Conservation (phyloP, 2,888 invertebrate species). For the Nomada flava region DNA sequence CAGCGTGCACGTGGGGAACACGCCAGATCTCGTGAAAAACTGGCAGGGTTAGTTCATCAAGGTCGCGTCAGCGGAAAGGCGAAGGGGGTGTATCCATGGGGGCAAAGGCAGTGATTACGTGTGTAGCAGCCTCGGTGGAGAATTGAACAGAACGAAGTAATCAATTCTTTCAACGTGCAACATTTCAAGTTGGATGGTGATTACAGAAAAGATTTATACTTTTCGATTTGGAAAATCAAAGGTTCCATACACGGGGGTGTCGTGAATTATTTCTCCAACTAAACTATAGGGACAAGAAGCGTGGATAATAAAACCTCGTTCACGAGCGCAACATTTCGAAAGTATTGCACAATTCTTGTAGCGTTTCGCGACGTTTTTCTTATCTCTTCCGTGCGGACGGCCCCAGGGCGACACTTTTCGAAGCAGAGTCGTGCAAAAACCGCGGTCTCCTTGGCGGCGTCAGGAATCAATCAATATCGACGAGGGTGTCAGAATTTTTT, state of each 20-base stretch:
- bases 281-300: neutral
- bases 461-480: constrained; percentile 75
- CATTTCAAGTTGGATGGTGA: too few relatives aligned
- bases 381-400: constrained; percentile 73
- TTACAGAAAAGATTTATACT: too few relatives aligned
- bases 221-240: too few relatives aligned
- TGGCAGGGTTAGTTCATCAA: constrained; percentile 43
- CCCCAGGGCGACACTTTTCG: constrained; percentile 64
- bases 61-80: constrained; percentile 46
- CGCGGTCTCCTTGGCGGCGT: constrained; percentile 63
- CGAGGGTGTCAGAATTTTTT: constrained; percentile 61
- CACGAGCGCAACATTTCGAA: constrained; percentile 14
- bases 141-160: neutral
- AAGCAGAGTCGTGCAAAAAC: constrained; percentile 64
- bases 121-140: neutral
- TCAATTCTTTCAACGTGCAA: too few relatives aligned
- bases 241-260: too few relatives aligned
- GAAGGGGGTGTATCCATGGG: constrained; percentile 24
- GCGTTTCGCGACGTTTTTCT: constrained; percentile 55
- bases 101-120: constrained; percentile 7
- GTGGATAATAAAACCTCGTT: constrained; percentile 48
- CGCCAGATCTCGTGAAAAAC: constrained; percentile 42
- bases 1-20: constrained; percentile 42
- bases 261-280: too few relatives aligned
- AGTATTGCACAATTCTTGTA: constrained; percentile 68